Conservation (phyloP, 1,140 invertebrate genomes). For the Psix sp. region DNA sequence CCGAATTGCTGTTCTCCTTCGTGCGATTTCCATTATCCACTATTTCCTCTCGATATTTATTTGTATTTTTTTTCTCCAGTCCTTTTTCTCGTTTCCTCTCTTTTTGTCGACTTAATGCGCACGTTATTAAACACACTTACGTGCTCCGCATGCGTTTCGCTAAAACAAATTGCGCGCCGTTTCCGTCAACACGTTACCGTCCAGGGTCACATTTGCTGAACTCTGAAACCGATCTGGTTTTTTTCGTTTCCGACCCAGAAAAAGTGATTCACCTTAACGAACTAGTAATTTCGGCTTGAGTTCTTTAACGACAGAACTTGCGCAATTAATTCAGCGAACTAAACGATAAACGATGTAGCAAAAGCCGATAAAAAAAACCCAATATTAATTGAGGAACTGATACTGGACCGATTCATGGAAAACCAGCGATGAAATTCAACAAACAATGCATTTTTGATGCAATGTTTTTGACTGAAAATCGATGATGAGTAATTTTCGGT, state of each 20-base stretch:
- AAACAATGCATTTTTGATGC: too few species aligned
- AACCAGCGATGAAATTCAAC: too few species aligned
- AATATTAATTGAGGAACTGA: too few species aligned
- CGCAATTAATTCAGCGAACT: too few species aligned
- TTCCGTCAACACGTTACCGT: conserved; percentile 42
- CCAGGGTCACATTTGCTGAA: conserved; percentile 30
- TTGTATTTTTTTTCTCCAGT: conserved; percentile 26
- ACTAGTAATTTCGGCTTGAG: not conserved
- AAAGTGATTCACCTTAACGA: conserved; percentile 6
- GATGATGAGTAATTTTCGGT: too few species aligned
- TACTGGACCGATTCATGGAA: too few species aligned
- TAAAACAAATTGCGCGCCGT: conserved; percentile 38
- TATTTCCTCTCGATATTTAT: conserved; percentile 42
- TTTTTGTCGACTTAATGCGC: conserved; percentile 37
- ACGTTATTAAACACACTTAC: conserved; percentile 50
- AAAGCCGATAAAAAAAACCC: too few species aligned
- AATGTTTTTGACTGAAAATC: too few species aligned
- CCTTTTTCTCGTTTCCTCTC: conserved; percentile 29
- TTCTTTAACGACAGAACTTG: too few species aligned
- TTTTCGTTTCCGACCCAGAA: not conserved
- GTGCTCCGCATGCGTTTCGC: conserved; percentile 39
- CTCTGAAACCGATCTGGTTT: conserved; percentile 16
- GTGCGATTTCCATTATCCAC: conserved; percentile 29
- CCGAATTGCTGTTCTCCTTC: conserved; percentile 28
- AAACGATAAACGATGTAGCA: too few species aligned